Percentiles rank a stretch among this genome's conserved stretches.
These are phyloP conservation scores for Dromius quadrimaculatus DNA, from an alignment of 2,888 invertebrate species.

Conservation along the genomic window DNA sequence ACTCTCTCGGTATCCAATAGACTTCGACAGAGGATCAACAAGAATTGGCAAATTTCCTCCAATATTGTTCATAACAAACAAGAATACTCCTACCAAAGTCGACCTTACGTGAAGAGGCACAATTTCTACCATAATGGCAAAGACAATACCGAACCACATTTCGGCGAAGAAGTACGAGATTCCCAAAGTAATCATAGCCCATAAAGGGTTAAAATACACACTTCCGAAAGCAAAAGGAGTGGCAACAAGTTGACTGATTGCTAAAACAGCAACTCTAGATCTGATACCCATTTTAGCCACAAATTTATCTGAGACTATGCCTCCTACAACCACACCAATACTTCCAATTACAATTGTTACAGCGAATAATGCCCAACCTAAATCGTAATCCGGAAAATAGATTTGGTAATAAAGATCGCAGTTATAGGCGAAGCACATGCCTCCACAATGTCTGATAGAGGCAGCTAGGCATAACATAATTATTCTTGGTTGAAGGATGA, in stretches of 20 bases:
- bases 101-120: conserved; percentile 86
- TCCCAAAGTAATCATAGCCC: conserved; percentile 90
- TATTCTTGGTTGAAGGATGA: conserved; percentile 82
- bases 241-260: conserved; percentile 84
- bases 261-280: conserved; percentile 83
- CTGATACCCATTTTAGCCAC: conserved; percentile 88
- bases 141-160: conserved; percentile 95
- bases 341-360: conserved; percentile 89
- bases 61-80: conserved; percentile 94
- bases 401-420: conserved; percentile 89
- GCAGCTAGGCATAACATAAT: conserved; percentile 87
- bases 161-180: conserved; percentile 92
- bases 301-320: conserved; percentile 86
- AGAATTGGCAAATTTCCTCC: conserved; percentile 91
- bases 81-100: conserved; percentile 86
- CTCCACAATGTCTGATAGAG: conserved; percentile 89
- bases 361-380: conserved; percentile 91
- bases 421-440: conserved; percentile 92
- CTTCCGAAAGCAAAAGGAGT: conserved; percentile 90
- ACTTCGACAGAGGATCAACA: conserved; percentile 86
- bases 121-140: conserved; percentile 90
- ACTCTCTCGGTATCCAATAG: conserved; percentile 85
- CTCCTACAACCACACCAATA: conserved; percentile 81
- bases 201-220: conserved; percentile 82
- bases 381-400: conserved; percentile 90